Percentiles rank a stretch among this genome's conserved stretches.
Evolutionary conservation across 2,888 invertebrate genomes (phyloP).

Genomic region (Aphodius granarius): DNA sequence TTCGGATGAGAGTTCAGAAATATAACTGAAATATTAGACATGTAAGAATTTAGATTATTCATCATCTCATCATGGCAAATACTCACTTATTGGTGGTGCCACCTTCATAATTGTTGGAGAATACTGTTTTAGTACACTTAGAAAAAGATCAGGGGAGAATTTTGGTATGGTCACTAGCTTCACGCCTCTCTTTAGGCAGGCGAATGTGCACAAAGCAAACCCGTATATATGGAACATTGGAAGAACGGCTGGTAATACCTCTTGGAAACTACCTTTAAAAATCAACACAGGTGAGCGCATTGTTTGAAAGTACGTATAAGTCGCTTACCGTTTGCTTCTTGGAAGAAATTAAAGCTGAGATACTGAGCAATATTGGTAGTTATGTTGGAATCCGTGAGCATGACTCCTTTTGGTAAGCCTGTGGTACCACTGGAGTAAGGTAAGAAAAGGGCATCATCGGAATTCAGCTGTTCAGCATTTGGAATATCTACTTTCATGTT

Average conservation of each 20-base stretch:
- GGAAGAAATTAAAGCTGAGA: constrained; percentile 14
- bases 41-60: neutral
- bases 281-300: no score
- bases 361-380: constrained; percentile 56
- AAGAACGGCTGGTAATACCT: constrained; percentile 67
- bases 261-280: constrained; percentile 59
- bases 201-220: constrained; percentile 61
- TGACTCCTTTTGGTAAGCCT: constrained; percentile 77
- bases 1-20: constrained; percentile 69
- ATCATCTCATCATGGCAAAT: neutral
- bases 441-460: constrained; percentile 66
- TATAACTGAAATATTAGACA: constrained; percentile 56
- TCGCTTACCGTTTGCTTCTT: constrained; percentile 24
- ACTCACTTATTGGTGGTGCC: constrained; percentile 80
- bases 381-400: constrained; percentile 63
- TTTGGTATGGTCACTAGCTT: constrained; percentile 71
- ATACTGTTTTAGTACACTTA: constrained; percentile 66
- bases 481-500: constrained; percentile 56
- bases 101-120: constrained; percentile 67
- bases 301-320: neutral
- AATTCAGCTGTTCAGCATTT: constrained; percentile 55
- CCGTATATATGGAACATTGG: constrained; percentile 87
- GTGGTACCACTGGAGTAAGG: constrained; percentile 89
- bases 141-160: constrained; percentile 71
- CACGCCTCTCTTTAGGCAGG: constrained; percentile 63